Percentiles rank a stretch among this genome's conserved stretches.
phyloP scores from a whole-genome alignment of 1,140 invertebrate species.

The Arion vulgaris region DNA sequence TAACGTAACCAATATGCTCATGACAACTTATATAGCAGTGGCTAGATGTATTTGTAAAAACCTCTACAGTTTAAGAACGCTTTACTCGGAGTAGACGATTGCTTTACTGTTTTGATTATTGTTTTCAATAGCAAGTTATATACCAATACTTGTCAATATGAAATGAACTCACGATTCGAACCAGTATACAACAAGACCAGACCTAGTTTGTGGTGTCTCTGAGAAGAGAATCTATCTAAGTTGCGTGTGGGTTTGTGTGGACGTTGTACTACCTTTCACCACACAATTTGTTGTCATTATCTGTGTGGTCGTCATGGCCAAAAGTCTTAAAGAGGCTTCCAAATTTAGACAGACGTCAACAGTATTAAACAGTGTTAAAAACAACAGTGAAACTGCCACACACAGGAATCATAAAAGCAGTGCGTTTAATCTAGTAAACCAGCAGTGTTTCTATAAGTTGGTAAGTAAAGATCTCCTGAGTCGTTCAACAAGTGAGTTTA shows the following conservation, averaged over 20 bases:
- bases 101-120: not conserved
- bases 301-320: not conserved
- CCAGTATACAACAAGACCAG: not conserved
- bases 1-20: not conserved
- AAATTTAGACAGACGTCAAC: not conserved
- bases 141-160: slow-evolving; percentile 4
- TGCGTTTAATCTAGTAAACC: too few relatives aligned
- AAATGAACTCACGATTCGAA: not conserved
- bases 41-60: not conserved
- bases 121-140: not conserved
- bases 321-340: not conserved
- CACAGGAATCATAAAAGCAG: too few relatives aligned
- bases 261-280: not conserved
- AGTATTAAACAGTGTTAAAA: not conserved
- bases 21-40: not conserved
- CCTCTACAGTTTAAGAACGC: slow-evolving; percentile 11
- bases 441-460: too few relatives aligned
- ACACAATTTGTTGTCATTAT: slow-evolving; percentile 11
- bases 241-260: not conserved
- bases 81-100: not conserved
- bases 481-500: not conserved
- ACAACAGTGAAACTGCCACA: not conserved
- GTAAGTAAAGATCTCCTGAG: not conserved
- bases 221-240: not conserved
- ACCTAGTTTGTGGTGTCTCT: not conserved